Evolutionary conservation across 2,888 invertebrate species (phyloP), one percentile per base, ranked within the genome.

Genomic region (Ferdinandea cuprea): DNA sequence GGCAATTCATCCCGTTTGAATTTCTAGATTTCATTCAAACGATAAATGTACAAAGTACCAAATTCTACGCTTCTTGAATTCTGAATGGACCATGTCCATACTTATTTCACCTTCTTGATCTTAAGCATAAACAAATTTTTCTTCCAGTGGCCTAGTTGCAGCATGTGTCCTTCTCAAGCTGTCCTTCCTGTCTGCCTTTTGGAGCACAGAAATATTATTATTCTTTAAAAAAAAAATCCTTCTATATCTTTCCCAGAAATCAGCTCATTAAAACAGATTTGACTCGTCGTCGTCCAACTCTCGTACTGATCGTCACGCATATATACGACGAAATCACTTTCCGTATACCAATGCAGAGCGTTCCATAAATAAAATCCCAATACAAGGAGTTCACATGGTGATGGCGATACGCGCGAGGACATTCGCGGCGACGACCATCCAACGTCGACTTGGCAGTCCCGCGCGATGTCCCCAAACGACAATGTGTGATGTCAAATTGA

Each of bases 241-340:
- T 78, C 76, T 52, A 85, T 86, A 86, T 86, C 86, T 83, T 86
- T 86, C 86, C 74, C 66, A 85, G 86, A 86, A 86, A 86, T 86
- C 86, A 86, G 85, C 86, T 86, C 86, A 86, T 86, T 86, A 86
- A 86, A 86, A 85, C 85, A 85, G 85, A 85, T 86, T 86, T 86
- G 85, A 85, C 83, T 86, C 85, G 85, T 86, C 72, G 72, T 58
- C 68, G 74, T 78, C 72, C 61, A 72, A 44, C 74, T 21, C 54
- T 85, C 69, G 74, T 76, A 76, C 76, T 73, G 83, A 81, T 77
- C 77, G 85, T 83, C 85, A 85, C 78, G 80, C 85, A 85, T 80
- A 68, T 77, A 81, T 78, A 77, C 52, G 68, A 71, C 56, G 17
- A 61, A 83, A 78, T 83, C 83, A 83, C 72, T 68, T 66, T 52